Evolutionary conservation across 2,113 vertebrate genomes (phyloP).

Genomic region (Cathartes aura): DNA sequence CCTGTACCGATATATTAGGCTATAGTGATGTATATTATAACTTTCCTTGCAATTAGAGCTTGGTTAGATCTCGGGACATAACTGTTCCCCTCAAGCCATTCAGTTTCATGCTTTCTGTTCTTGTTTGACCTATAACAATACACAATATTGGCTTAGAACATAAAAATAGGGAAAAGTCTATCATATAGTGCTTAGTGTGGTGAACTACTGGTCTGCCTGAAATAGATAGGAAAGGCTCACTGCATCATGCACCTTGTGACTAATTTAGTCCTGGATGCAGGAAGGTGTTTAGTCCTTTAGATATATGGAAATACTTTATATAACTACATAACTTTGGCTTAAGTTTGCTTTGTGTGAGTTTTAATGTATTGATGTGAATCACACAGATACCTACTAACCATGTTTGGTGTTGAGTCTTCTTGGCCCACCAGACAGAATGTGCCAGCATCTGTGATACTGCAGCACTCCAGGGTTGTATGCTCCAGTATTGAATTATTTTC

Average conservation of each 20-base stretch:
- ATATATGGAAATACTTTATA: background rate
- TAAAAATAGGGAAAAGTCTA: background rate
- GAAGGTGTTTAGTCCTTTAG: background rate
- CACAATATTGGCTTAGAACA: background rate
- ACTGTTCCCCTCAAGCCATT: background rate
- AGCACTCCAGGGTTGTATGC: background rate
- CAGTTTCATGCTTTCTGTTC: background rate
- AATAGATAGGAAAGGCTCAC: background rate
- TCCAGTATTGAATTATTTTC: background rate
- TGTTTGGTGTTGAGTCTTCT: background rate
- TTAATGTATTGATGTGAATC: background rate
- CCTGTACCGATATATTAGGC: background rate
- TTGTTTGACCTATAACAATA: background rate
- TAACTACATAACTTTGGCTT: background rate
- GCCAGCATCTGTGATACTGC: background rate
- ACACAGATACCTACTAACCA: background rate
- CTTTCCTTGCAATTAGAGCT: background rate
- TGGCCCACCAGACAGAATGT: background rate
- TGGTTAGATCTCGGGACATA: fast-evolving
- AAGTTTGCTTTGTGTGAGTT: background rate
- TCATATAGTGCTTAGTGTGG: background rate
- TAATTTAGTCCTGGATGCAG: background rate
- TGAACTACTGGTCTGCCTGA: background rate
- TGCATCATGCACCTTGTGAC: background rate
- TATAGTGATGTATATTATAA: background rate